Conservation (phyloP, 2,797 vertebrate genomes). For the Holocentrus rufus region DNA sequence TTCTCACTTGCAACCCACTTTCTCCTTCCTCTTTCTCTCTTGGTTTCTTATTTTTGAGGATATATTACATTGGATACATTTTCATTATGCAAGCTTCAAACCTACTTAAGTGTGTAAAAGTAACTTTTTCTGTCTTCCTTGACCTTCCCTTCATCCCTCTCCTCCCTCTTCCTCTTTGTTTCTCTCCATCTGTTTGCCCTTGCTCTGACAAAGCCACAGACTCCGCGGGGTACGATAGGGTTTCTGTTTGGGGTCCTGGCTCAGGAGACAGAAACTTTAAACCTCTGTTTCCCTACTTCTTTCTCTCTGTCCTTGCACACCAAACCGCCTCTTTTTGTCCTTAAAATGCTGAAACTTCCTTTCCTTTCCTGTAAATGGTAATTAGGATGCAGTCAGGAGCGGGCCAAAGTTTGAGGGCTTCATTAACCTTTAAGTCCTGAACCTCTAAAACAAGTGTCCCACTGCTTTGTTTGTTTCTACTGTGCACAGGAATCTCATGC, state of each 20-base stretch:
- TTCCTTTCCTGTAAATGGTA: background rate
- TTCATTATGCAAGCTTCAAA: too few species aligned
- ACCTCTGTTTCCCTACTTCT: background rate
- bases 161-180: background rate
- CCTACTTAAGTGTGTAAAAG: background rate
- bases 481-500: too few species aligned
- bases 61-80: too few species aligned
- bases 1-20: background rate
- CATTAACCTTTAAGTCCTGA: constrained; percentile 1
- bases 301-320: background rate
- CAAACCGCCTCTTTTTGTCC: background rate
- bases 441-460: background rate
- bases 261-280: background rate
- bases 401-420: background rate
- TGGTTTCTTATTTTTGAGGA: background rate
- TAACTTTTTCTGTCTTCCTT: background rate
- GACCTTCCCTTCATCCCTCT: background rate
- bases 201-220: background rate
- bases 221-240: background rate
- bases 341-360: background rate
- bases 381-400: background rate
- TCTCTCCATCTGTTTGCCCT: background rate
- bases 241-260: constrained; percentile 2
- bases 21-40: background rate
- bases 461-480: background rate